phyloP scores from a whole-genome alignment of 2,888 invertebrate genomes.

The Caenorhabditis wallacei region DNA sequence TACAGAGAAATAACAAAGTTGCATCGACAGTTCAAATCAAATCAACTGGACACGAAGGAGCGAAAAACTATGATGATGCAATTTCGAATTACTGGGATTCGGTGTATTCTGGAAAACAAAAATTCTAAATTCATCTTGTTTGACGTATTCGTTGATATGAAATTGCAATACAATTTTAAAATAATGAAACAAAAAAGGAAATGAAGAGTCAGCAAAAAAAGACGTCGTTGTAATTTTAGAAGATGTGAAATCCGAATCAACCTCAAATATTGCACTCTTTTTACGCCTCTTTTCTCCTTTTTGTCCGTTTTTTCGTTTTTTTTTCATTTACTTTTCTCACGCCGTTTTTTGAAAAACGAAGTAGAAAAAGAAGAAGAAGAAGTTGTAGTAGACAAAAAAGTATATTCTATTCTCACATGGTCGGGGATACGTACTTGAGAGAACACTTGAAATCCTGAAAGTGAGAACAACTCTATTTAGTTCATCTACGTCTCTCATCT shows the following conservation, averaged over 20 bases:
- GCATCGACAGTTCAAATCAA: slow-evolving; percentile 32
- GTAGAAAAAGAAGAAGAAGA: not conserved
- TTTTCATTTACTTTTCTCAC: slow-evolving; percentile 36
- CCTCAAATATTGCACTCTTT: slow-evolving; percentile 47
- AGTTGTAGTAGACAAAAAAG: slow-evolving; percentile 36
- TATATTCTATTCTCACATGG: slow-evolving; percentile 39
- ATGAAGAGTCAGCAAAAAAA: not conserved
- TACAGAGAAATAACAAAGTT: slow-evolving; percentile 11
- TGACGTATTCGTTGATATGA: slow-evolving; percentile 25
- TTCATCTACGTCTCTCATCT: slow-evolving; percentile 13
- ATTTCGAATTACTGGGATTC: slow-evolving; percentile 45
- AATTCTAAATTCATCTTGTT: not conserved
- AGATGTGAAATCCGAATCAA: slow-evolving; percentile 63
- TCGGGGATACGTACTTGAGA: slow-evolving; percentile 35
- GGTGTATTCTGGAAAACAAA: slow-evolving; percentile 11
- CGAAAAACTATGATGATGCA: slow-evolving; percentile 44
- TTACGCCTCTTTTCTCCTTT: slow-evolving; percentile 6
- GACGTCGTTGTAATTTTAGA: slow-evolving; percentile 56
- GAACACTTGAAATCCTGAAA: slow-evolving; percentile 47
- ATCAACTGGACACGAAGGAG: slow-evolving; percentile 44
- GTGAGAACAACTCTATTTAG: slow-evolving; percentile 25
- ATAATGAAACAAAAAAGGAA: slow-evolving; percentile 3
- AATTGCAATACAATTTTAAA: slow-evolving; percentile 44
- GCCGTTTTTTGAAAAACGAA: slow-evolving; percentile 30
- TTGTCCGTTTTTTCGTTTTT: slow-evolving; percentile 25